These are phyloP conservation scores for Apaloderma vittatum DNA, from an alignment of 2,113 vertebrate species.

Conservation along the genomic window DNA sequence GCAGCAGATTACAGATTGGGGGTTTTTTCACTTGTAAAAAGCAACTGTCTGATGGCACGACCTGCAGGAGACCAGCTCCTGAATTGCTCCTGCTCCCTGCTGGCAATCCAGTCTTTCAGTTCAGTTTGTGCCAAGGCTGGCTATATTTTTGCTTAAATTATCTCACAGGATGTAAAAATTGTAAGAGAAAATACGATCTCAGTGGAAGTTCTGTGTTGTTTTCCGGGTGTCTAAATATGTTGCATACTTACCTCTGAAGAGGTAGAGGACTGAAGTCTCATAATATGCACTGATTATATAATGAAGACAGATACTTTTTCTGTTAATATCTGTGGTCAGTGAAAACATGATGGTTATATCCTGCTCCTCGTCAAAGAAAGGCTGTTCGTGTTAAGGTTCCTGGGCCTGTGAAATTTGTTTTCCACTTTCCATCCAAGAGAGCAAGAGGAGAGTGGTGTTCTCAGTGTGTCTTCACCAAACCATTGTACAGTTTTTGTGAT, in stretches of 20 bases:
- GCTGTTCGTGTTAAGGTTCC: background rate
- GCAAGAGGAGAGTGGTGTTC: background rate
- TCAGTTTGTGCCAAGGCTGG: accelerated
- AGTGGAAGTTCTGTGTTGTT: too few relatives aligned
- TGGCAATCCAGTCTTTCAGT: background rate
- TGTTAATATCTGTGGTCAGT: background rate
- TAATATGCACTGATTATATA: background rate
- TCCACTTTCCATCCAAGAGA: background rate
- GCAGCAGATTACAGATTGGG: background rate
- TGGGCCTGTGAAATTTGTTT: background rate
- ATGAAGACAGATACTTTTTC: background rate
- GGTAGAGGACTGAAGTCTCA: background rate
- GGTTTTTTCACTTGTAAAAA: background rate
- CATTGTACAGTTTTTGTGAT: background rate
- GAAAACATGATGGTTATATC: background rate
- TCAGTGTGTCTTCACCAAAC: background rate
- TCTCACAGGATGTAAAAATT: background rate
- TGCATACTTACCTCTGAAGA: background rate
- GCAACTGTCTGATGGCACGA: too few relatives aligned
- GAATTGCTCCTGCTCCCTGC: background rate
- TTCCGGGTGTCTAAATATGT: background rate
- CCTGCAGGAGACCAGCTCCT: background rate
- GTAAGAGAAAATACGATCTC: background rate
- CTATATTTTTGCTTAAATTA: background rate
- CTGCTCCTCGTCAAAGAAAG: background rate